phyloP scores from a whole-genome alignment of 2,888 invertebrate species.

The Allophyes oxyacanthae region DNA sequence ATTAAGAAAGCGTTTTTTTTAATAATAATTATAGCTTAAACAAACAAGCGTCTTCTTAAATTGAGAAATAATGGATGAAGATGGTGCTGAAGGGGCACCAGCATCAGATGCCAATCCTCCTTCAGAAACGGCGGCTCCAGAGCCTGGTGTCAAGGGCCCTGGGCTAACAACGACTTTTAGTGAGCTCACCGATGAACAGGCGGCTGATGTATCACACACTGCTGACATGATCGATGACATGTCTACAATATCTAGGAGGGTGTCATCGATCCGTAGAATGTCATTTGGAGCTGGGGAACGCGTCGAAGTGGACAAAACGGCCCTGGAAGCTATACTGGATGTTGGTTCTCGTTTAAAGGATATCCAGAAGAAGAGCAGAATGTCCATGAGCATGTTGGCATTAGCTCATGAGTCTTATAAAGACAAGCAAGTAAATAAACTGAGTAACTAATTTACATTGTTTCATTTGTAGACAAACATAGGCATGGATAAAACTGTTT shows the following conservation, averaged over 20 bases:
- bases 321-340: constrained; percentile 81
- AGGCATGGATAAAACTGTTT: constrained; percentile 34
- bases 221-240: not conserved
- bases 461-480: constrained; percentile 60
- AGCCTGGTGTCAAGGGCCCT: not conserved
- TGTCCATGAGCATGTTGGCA: constrained; percentile 78
- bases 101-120: not conserved
- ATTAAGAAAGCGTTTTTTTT: constrained; percentile 7
- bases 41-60: constrained; percentile 1
- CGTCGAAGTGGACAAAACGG: constrained; percentile 77
- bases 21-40: not conserved
- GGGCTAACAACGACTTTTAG: no score
- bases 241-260: not conserved
- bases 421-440: constrained; percentile 86
- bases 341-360: constrained; percentile 75
- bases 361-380: constrained; percentile 77
- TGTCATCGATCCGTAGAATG: constrained; percentile 21
- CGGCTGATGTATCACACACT: not conserved
- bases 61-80: constrained; percentile 29
- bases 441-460: constrained; percentile 53
- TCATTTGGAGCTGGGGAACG: constrained; percentile 47
- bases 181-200: not conserved
- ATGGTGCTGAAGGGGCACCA: constrained; percentile 1
- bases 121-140: not conserved
- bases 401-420: constrained; percentile 82